Percentiles rank a stretch among this genome's conserved stretches.
Evolutionary conservation across 2,888 invertebrate genomes (phyloP).

Genomic region (Oegoconia quadripuncta): DNA sequence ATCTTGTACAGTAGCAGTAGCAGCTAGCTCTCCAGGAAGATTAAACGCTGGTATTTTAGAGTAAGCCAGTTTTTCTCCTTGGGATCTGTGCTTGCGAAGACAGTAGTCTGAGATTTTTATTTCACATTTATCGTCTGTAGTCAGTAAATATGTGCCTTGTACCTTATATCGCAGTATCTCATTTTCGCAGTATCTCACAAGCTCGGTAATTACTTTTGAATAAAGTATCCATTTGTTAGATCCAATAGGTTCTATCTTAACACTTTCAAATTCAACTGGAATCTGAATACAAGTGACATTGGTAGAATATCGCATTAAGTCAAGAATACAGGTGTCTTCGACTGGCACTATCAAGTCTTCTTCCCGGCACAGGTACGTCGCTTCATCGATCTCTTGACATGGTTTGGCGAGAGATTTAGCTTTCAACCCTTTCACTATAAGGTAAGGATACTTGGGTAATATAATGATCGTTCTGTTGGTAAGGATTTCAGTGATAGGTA

Average conservation of each 20-base stretch:
- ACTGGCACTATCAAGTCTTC: neutral
- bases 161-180: neutral
- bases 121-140: neutral
- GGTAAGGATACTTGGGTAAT: constrained; percentile 18
- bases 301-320: constrained; percentile 1
- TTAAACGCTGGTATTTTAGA: neutral
- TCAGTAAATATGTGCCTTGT: neutral
- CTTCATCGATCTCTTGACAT: constrained; percentile 12
- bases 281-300: neutral
- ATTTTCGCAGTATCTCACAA: neutral
- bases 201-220: neutral
- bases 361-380: neutral
- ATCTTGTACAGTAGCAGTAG: neutral
- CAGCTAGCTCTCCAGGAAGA: neutral
- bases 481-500: constrained; percentile 9
- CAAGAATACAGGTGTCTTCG: constrained; percentile 1
- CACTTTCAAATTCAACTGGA: neutral
- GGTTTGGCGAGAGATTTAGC: constrained; percentile 13
- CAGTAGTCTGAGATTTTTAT: neutral
- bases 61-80: neutral
- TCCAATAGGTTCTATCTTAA: neutral
- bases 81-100: neutral
- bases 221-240: neutral
- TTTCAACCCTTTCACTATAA: constrained; percentile 19
- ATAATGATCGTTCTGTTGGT: constrained; percentile 12